Evolutionary conservation across 2,888 invertebrate genomes (phyloP).

Genomic region (Strigamia transsilvanica): DNA sequence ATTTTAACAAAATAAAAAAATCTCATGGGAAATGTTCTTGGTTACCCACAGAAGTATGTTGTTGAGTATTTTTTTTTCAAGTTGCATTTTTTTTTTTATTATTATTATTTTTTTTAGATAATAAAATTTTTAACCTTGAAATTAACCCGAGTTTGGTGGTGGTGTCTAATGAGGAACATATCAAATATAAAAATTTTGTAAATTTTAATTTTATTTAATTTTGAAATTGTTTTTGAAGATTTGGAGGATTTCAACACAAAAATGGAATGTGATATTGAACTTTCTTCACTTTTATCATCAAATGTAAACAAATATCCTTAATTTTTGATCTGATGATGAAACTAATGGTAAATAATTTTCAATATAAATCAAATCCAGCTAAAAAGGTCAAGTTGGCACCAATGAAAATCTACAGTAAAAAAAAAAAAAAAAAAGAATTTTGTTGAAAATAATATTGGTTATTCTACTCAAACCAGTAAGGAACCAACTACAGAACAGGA

Average conservation of each 20-base stretch:
- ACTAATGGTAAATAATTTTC: neutral
- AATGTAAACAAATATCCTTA: neutral
- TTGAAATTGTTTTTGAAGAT: no score
- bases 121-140: slow-evolving; percentile 2
- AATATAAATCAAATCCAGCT: neutral
- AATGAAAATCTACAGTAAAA: neutral
- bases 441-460: neutral
- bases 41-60: neutral
- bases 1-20: no score
- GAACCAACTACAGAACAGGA: no score
- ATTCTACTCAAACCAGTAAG: no score
- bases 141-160: neutral
- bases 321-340: neutral
- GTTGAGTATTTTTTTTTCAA: neutral
- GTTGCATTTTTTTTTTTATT: neutral
- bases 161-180: neutral
- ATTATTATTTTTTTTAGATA: no score
- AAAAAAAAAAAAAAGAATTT: neutral
- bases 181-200: no score
- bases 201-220: no score
- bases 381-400: neutral
- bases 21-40: no score
- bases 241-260: neutral
- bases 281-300: neutral
- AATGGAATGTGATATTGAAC: neutral